Base-by-base conservation (phyloP, 2,888 invertebrate species). In the Dexiosoma caninum region DNA sequence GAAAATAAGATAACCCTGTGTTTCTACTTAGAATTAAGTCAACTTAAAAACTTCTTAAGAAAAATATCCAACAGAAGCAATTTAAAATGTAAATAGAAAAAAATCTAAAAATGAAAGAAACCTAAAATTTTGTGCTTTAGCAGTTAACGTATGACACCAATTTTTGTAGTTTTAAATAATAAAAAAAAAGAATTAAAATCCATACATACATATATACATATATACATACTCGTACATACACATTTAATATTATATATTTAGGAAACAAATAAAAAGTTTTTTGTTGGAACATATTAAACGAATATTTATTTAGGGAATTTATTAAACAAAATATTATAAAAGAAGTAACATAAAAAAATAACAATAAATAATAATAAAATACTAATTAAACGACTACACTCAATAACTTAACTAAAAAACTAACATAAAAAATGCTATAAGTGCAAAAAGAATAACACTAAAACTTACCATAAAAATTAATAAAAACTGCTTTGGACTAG, bases 231-330 rank as follows among this genome's bases (percentile, higher is more conserved):
- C 23, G 62, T n/a, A n/a, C 7, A 44, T 12, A 30, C 40, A 64
- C 35, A 37, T 37, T 19, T 78, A 76, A 59, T 49, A 77, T 78
- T 27, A 53, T 81, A 81, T 23, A 51, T 59, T 71, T 62, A 67
- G 32, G 19, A 70, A 46, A 37, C 35, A 44, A 37, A 76, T 55
- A 37, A 59, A 71, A 27, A 71, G 46, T 37, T 57, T 64, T 55
- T 30, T 44, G 40, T 32, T 8, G 32, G 30, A 35, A 62, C 64
- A 51, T n/a, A 53, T 37, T 14, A 53, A 76, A 87, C 87, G 86
- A 88, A 86, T 85, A 85, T 85, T 85, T 82, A 83, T 86, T 87
- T 88, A 87, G 88, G 85, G 85, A 87, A 87, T 85, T 86, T 84
- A 83, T 81, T 60, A 72, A 64, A 35, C 74, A 62, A 55, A 77